A percentile compares a stretch with the other conserved stretches of the same genome.
These are phyloP conservation scores for Xanthorhoe spadicearia DNA, from an alignment of 2,888 invertebrate genomes.

Conservation along the genomic window DNA sequence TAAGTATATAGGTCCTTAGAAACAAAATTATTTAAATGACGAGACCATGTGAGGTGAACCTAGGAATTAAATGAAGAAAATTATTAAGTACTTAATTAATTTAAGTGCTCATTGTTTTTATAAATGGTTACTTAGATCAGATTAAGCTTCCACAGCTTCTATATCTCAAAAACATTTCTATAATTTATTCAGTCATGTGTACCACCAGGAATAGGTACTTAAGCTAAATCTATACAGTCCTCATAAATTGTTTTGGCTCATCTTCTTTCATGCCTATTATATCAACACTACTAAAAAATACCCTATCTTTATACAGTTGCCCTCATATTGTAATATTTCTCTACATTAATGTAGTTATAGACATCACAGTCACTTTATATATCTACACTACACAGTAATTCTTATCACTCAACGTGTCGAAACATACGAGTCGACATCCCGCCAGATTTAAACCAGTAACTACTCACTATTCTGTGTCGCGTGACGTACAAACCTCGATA, in stretches of 20 bases:
- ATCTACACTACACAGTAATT: neutral
- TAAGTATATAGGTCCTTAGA: no score
- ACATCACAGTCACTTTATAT: constrained; percentile 1
- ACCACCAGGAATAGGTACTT: no score
- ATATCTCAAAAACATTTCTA: neutral
- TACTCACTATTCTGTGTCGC: constrained; percentile 17
- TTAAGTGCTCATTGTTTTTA: constrained; percentile 9
- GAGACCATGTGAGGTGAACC: no score
- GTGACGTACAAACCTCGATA: constrained; percentile 15
- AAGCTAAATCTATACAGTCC: no score
- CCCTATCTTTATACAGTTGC: no score
- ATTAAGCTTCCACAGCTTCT: neutral
- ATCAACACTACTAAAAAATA: no score
- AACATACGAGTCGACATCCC: constrained; percentile 23
- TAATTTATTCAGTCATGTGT: no score
- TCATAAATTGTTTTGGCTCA: no score
- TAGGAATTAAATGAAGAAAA: neutral
- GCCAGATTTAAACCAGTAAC: constrained; percentile 23
- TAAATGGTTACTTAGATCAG: neutral
- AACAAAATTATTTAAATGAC: neutral
- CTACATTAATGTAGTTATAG: neutral
- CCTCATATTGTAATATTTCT: no score
- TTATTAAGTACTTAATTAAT: neutral
- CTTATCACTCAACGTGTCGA: constrained; percentile 29
- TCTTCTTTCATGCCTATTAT: no score